Base-by-base conservation (phyloP, 2,113 vertebrate genomes). In the Physeter macrocephalus region DNA sequence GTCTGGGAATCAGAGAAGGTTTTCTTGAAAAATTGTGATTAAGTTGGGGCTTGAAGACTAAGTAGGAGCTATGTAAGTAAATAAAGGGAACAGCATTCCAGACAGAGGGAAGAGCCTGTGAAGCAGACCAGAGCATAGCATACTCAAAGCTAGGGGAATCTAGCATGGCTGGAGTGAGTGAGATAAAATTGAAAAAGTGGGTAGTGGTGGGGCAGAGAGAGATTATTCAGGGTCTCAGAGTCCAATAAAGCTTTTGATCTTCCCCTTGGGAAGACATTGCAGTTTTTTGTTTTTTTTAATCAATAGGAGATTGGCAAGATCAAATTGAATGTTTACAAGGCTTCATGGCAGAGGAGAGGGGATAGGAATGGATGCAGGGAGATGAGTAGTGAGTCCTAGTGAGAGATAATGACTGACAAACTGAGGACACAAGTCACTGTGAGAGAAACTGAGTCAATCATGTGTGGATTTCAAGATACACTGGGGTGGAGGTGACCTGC, bases 1-100 rank as follows among this genome's bases (percentile, higher is more conserved):
- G 14, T 49, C 29, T 49, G 34, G 36, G 49, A 74, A 21, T 89
- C 27, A 57, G 62, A 46, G 74, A 89, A 75, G 8, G 1, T 88
- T 90, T 81, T 27, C 66, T 85, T 75, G 39, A 94, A 88, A 90
- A 96, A 90, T 66, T 92, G 89, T 67, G 77, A 74, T 10, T 67
- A 69, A 89, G 0, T 57, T 87, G 43, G 88, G 57, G 82, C 57
- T 67, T 83, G 41, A 84, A 74, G 15, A 46, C 9, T 66, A 90
- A 66, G 15, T 57, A 85, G 66, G 61, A 41, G 3, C 29, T 54
- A 74, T 21, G 36, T 90, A 89, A 66, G 29, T 77, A 57, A 78
- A 81, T 69, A 91, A 81, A 86, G 15, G 23, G 12, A 96, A 27
- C 5, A 83, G 13, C 41, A 52, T 75, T 93, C 9, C 20, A 57